Percentiles rank a stretch among this genome's conserved stretches.
These are phyloP conservation scores for Procavia capensis DNA, from an alignment of 2,113 vertebrate genomes.

Conservation along the genomic window DNA sequence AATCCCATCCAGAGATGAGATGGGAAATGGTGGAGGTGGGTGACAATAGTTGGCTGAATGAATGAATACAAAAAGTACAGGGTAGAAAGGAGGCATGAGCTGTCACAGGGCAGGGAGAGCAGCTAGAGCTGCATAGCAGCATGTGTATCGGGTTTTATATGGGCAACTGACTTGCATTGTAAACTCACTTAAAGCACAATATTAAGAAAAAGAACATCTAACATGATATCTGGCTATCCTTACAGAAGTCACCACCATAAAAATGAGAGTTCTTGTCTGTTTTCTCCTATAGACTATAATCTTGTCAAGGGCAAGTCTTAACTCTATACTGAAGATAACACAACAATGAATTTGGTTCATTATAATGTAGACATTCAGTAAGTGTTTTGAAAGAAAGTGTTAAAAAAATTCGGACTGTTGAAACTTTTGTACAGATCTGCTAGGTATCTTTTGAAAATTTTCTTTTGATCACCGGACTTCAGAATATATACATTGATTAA, in stretches of 20 bases:
- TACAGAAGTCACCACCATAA: neutral
- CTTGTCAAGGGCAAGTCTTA: neutral
- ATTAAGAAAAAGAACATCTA: neutral
- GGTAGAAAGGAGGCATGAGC: too few relatives aligned
- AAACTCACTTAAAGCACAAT: too few relatives aligned
- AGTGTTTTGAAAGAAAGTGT: neutral
- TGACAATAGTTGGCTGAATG: too few relatives aligned
- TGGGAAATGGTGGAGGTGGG: too few relatives aligned
- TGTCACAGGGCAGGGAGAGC: too few relatives aligned
- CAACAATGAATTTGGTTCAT: neutral
- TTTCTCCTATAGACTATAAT: neutral
- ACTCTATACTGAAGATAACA: accelerated
- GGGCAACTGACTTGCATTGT: too few relatives aligned
- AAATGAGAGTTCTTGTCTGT: neutral
- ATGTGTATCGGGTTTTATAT: too few relatives aligned
- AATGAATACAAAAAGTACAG: too few relatives aligned
- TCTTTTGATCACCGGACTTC: neutral
- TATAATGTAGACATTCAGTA: neutral
- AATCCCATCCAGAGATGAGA: too few relatives aligned
- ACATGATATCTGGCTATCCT: neutral
- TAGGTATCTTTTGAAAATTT: neutral
- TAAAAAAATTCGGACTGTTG: neutral
- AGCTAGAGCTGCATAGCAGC: too few relatives aligned
- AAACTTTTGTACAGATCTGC: neutral
- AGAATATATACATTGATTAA: neutral